Percentiles rank a stretch among this genome's conserved stretches.
Evolutionary conservation across 1,140 invertebrate genomes (phyloP).

Genomic region (Andricus grossulariae): DNA sequence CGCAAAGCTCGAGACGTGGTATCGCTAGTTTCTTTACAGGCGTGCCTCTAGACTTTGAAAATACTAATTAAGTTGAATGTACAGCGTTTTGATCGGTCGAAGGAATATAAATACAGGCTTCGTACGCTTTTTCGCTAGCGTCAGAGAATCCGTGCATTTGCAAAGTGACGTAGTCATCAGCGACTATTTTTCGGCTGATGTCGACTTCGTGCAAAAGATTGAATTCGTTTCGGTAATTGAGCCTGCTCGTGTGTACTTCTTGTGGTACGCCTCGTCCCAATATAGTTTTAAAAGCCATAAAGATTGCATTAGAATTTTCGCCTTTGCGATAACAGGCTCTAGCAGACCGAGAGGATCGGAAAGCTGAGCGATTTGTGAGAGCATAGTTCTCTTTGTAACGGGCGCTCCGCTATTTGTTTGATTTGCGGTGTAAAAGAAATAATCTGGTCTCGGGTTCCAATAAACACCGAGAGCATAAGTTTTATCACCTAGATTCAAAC

Average conservation of each 20-base stretch:
- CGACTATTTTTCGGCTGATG: too few relatives aligned
- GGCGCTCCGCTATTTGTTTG: conserved; percentile 36
- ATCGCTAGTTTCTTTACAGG: conserved; percentile 24
- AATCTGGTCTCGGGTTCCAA: conserved; percentile 27
- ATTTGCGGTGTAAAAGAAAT: conserved; percentile 26
- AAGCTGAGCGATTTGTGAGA: too few relatives aligned
- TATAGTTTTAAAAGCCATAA: conserved; percentile 42
- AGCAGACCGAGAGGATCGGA: too few relatives aligned
- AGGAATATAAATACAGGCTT: conserved; percentile 36
- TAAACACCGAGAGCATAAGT: conserved; percentile 32
- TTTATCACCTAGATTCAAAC: background rate
- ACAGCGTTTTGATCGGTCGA: background rate
- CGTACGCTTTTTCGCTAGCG: too few relatives aligned
- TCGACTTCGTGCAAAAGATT: background rate
- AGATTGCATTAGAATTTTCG: too few relatives aligned
- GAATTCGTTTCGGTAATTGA: conserved; percentile 10
- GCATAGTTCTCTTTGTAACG: too few relatives aligned
- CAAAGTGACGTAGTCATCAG: too few relatives aligned
- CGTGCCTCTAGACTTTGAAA: conserved; percentile 11
- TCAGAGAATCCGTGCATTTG: too few relatives aligned
- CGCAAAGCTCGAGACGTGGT: conserved; percentile 28
- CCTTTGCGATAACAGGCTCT: conserved; percentile 48
- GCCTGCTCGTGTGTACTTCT: too few relatives aligned
- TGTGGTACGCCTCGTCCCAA: conserved; percentile 34
- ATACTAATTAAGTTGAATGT: background rate